Evolutionary conservation across 2,888 invertebrate genomes (phyloP).

Genomic region (Rhogogaster chlorosoma): DNA sequence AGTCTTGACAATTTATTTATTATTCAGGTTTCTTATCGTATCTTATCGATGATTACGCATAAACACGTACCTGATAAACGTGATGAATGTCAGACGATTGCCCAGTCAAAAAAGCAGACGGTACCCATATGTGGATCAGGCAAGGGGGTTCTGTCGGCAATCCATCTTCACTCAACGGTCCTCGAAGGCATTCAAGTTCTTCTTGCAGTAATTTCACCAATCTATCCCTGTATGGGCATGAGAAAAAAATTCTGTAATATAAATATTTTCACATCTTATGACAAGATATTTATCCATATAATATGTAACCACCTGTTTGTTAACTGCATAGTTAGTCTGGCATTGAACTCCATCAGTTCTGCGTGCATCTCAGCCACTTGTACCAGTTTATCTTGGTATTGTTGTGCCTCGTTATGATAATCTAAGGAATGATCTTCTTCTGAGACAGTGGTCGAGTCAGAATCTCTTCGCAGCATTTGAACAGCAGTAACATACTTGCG

Average conservation of each 20-base stretch:
- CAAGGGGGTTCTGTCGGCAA: constrained; percentile 74
- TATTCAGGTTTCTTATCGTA: neutral
- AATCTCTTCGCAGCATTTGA: constrained; percentile 86
- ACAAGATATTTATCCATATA: neutral
- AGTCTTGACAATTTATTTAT: neutral
- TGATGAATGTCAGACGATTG: constrained; percentile 89
- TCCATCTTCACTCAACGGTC: constrained; percentile 81
- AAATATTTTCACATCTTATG: neutral
- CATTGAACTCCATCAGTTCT: constrained; percentile 95
- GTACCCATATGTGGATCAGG: constrained; percentile 92
- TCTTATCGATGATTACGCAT: neutral
- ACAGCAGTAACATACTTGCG: constrained; percentile 94
- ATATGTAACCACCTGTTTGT: constrained; percentile 75
- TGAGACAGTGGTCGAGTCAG: constrained; percentile 71
- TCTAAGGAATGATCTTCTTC: constrained; percentile 75
- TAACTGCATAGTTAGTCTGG: constrained; percentile 87
- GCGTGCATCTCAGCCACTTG: constrained; percentile 98
- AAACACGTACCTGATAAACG: constrained; percentile 88
- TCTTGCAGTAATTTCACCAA: constrained; percentile 81
- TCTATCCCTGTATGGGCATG: constrained; percentile 79
- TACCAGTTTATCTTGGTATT: constrained; percentile 92
- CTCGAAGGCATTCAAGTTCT: constrained; percentile 84
- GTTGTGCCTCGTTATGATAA: constrained; percentile 85
- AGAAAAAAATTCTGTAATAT: neutral
- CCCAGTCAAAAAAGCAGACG: constrained; percentile 90